A percentile compares a stretch with the other conserved stretches of the same genome.
phyloP scores from a whole-genome alignment of 2,888 invertebrate species.

The Melanostoma mellinum region DNA sequence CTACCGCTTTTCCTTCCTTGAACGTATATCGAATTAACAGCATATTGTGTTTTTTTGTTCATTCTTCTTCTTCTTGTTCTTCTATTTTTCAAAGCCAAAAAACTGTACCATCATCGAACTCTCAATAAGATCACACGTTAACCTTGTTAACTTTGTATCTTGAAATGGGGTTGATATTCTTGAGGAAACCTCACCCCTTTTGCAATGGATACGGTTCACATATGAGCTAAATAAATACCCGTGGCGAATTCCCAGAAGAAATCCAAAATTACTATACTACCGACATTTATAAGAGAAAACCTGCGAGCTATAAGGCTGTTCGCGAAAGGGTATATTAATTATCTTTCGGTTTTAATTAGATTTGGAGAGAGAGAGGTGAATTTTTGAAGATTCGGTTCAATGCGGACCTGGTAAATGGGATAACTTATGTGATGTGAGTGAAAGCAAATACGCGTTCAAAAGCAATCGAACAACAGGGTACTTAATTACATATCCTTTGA shows the following conservation, averaged over 20 bases:
- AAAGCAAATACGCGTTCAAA: slow-evolving; percentile 52
- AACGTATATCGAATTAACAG: slow-evolving; percentile 57
- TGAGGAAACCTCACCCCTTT: slow-evolving; percentile 8
- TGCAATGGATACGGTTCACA: slow-evolving; percentile 48
- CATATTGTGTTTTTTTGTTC: neutral
- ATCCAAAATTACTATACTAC: slow-evolving; percentile 46
- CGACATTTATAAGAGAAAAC: neutral
- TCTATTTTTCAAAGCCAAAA: slow-evolving; percentile 57
- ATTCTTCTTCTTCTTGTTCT: too few species aligned
- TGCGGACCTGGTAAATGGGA: slow-evolving; percentile 25
- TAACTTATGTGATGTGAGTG: slow-evolving; percentile 24
- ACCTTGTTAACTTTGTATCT: slow-evolving; percentile 15
- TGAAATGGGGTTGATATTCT: slow-evolving; percentile 28
- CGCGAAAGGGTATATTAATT: slow-evolving; percentile 62
- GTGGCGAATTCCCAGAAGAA: slow-evolving; percentile 68
- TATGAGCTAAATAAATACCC: slow-evolving; percentile 64
- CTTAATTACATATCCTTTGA: slow-evolving; percentile 27
- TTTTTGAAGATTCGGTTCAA: slow-evolving; percentile 66
- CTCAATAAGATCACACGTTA: slow-evolving; percentile 51
- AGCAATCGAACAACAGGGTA: slow-evolving; percentile 36
- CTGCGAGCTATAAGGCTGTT: slow-evolving; percentile 19
- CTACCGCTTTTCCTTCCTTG: slow-evolving; percentile 50
- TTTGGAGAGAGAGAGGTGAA: slow-evolving; percentile 62
- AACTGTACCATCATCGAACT: slow-evolving; percentile 15
- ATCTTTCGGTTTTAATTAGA: slow-evolving; percentile 71